Evolutionary conservation across 2,113 vertebrate species (phyloP), one percentile per base, ranked within the genome.

Genomic region (Tenebrosternarchus preto): DNA sequence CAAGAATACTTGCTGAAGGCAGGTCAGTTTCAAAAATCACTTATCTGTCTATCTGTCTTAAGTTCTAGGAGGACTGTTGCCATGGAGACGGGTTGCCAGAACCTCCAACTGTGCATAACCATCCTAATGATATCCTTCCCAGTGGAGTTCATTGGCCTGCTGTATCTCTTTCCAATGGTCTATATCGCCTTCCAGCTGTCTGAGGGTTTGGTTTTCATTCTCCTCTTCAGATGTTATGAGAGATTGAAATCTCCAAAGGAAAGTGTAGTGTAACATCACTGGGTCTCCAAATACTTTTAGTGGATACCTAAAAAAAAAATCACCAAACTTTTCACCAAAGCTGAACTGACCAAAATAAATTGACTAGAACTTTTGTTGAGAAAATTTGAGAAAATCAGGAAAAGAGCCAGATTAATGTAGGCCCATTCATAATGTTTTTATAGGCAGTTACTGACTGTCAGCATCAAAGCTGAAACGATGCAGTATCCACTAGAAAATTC

Each of bases 11-110:
- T n/a, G 1, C 4, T 66, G 31, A 20, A 15, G 19, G 8, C 29
- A 36, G 31, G 61, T 17, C 17, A 29, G 0, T 16, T 68, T 36
- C 7, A 22, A 22, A 61, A 15, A 25, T 27, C 43, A 7, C 24
- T 8, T 22, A 1, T 8, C 29, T 59, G 0, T 6, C 73, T 92
- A 63, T n/a, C n/a, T n/a, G 46, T 82, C 83, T 15, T 29, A 83
- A 95, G 93, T 33, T 90, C 92, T 84, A 90, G 89, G n/a, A 84
- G 81, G 80, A 93, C 94, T 0, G 80, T 94, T 57, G 90, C 92
- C 76, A 90, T 95, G 90, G 94, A 95, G 86, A 95, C 94, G 0
- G 94, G 93, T 80, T 95, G 93, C 84, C 95, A 95, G 88, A 96
- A 97, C 0, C 0, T 83, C 55, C 91, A 94, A 20, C 84, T 97